These are phyloP conservation scores for Upupa epops DNA, from an alignment of 2,113 vertebrate species.

Conservation along the genomic window DNA sequence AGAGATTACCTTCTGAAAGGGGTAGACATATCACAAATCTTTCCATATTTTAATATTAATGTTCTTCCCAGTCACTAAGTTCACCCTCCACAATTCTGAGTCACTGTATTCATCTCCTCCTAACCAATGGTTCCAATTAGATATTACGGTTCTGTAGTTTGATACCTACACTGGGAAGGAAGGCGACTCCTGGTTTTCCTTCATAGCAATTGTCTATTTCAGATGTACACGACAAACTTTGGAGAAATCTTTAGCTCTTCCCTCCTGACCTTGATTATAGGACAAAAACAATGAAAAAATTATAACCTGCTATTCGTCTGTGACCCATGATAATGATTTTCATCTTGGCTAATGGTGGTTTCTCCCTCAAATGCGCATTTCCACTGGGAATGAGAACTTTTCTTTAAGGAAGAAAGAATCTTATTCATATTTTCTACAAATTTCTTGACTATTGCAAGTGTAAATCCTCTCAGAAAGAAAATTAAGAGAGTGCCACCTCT, in stretches of 20 bases:
- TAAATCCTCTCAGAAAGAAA: neutral
- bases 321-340: conserved; percentile 18
- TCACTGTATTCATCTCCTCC: neutral
- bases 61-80: conserved; percentile 39
- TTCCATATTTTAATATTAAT: neutral
- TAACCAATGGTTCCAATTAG: conserved; percentile 28
- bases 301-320: neutral
- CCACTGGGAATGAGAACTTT: neutral
- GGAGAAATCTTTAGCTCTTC: conserved; percentile 25
- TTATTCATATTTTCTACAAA: neutral
- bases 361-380: conserved; percentile 6
- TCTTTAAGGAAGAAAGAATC: neutral
- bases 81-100: conserved; percentile 4
- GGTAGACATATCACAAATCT: neutral
- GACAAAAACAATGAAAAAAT: neutral
- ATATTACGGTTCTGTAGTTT: neutral
- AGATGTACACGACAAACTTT: neutral
- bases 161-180: neutral
- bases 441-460: neutral
- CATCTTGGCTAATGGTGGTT: neutral
- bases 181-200: neutral
- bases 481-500: neutral
- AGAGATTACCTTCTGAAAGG: neutral
- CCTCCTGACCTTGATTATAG: conserved; percentile 13
- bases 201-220: conserved; percentile 5